Conservation (phyloP, 2,888 invertebrate species). For the Drosophila parthenogenetica region DNA sequence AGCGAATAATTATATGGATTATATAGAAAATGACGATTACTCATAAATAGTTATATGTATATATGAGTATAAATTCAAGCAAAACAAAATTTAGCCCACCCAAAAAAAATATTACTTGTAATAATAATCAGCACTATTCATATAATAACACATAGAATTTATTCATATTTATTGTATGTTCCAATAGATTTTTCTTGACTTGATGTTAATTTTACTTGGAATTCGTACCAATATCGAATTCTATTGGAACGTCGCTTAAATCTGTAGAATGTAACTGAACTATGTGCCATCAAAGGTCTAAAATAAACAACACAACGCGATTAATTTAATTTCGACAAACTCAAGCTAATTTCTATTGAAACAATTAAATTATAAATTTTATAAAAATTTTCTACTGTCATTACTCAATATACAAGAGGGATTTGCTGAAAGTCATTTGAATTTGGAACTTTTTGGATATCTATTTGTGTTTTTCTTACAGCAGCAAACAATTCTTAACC, state of each 20-base stretch:
- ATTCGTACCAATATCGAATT: constrained; percentile 14
- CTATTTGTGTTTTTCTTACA: not conserved
- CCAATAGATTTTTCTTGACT: constrained; percentile 23
- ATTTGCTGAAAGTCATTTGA: constrained; percentile 4
- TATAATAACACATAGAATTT: constrained; percentile 32
- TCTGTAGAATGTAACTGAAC: constrained; percentile 27
- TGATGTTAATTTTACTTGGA: constrained; percentile 1
- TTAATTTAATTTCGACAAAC: constrained; percentile 37
- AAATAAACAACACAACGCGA: constrained; percentile 13
- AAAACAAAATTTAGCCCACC: constrained; percentile 67
- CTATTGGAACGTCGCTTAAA: constrained; percentile 33
- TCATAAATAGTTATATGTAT: constrained; percentile 26
- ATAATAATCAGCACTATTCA: constrained; percentile 26
- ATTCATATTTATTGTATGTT: constrained; percentile 44
- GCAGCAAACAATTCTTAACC: constrained; percentile 26
- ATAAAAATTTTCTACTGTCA: constrained; percentile 40
- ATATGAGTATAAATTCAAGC: constrained; percentile 3
- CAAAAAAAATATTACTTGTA: constrained; percentile 5
- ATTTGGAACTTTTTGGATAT: constrained; percentile 7
- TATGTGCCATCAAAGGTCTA: constrained; percentile 58
- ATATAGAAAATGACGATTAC: constrained; percentile 12
- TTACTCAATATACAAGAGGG: constrained; percentile 13
- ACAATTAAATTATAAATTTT: constrained; percentile 40
- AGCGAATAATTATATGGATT: constrained; percentile 65
- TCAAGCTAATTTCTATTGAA: constrained; percentile 36